phyloP scores from a whole-genome alignment of 2,888 invertebrate genomes.

The Herminia tarsipennalis region DNA sequence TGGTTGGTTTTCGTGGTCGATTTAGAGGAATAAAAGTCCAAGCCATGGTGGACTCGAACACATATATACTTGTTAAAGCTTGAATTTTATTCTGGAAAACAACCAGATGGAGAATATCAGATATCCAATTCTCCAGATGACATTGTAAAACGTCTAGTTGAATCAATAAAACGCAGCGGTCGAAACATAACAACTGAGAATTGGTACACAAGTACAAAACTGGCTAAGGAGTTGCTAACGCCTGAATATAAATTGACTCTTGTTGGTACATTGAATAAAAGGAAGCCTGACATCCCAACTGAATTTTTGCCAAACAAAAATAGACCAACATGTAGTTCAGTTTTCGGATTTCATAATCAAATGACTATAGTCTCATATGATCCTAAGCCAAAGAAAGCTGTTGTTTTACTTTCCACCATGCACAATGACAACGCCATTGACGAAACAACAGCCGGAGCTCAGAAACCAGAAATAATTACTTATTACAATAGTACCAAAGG shows the following conservation, averaged over 20 bases:
- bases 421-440: conserved; percentile 37
- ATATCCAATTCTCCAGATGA: conserved; percentile 14
- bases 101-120: conserved; percentile 18
- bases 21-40: too few species aligned
- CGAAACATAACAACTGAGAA: conserved; percentile 10
- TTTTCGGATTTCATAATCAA: conserved; percentile 39
- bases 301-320: conserved; percentile 25
- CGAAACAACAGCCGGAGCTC: conserved; percentile 21
- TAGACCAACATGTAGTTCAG: conserved; percentile 19
- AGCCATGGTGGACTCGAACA: too few species aligned
- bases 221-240: conserved; percentile 16
- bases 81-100: conserved; percentile 28
- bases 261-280: too few species aligned
- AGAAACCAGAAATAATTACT: conserved; percentile 1
- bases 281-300: conserved; percentile 26
- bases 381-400: conserved; percentile 33
- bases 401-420: conserved; percentile 36
- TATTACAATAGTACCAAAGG: too few species aligned
- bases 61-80: too few species aligned
- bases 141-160: conserved; percentile 23
- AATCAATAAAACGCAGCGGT: neutral
- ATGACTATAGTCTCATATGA: conserved; percentile 22
- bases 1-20: too few species aligned
- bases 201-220: conserved; percentile 20
- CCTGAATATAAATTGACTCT: conserved; percentile 18